phyloP scores from a whole-genome alignment of 2,888 invertebrate genomes.

The Caenorhabditis panamensis region DNA sequence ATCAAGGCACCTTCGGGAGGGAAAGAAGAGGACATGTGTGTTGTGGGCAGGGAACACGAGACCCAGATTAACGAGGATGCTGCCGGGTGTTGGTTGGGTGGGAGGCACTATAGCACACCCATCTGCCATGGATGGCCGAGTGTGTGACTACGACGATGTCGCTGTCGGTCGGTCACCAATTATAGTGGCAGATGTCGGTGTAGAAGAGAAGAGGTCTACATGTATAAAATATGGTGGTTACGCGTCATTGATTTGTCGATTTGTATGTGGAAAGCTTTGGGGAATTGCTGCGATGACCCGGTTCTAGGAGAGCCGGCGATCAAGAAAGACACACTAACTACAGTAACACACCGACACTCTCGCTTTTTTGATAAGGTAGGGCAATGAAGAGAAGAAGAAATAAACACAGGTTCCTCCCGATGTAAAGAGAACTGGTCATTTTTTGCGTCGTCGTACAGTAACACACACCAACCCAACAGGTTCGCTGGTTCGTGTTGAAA shows the following conservation, averaged over 20 bases:
- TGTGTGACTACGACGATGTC: conserved; percentile 1
- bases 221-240: conserved; percentile 25
- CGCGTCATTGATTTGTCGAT: conserved; percentile 47
- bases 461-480: conserved; percentile 31
- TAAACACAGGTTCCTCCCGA: conserved; percentile 26
- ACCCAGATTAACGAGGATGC: conserved; percentile 7
- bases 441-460: conserved; percentile 28
- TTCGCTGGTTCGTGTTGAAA: conserved; percentile 19
- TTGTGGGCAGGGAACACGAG: conserved; percentile 1
- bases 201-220: conserved; percentile 2
- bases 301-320: conserved; percentile 1
- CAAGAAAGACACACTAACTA: conserved; percentile 8
- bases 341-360: conserved; percentile 3
- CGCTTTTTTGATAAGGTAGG: conserved; percentile 22
- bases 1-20: conserved; percentile 21
- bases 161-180: conserved; percentile 50
- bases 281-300: neutral
- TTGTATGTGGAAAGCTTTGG: conserved; percentile 5
- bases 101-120: conserved; percentile 21
- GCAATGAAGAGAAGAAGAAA: neutral
- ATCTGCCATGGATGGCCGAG: conserved; percentile 42
- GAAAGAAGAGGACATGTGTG: neutral
- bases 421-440: conserved; percentile 34
- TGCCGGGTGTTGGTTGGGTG: conserved; percentile 26
- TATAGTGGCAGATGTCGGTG: conserved; percentile 57